Base-by-base conservation (phyloP, 2,888 invertebrate species). In the Agrochola lota region DNA sequence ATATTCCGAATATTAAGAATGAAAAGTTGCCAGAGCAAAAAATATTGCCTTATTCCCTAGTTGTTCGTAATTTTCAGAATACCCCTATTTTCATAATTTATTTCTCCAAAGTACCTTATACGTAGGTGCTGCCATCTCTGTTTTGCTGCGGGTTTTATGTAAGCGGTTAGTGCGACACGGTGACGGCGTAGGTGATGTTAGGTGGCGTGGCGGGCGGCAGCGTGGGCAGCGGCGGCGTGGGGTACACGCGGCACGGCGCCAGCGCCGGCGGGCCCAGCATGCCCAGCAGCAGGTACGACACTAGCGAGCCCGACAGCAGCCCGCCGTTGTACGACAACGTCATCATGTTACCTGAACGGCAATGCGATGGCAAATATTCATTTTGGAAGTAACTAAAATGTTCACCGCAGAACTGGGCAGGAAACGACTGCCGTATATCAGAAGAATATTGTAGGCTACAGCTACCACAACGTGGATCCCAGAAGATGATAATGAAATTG, bases 251-350 rank as follows among this genome's bases (percentile, higher is more conserved):
- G 87, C 97, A 97, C 0, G 97, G 97, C 69, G 95, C 93, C 7
- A 90, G 89, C 2, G 97, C 92, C 63, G 97, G 97, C 0, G 97
- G 95, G 0, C 97, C 97, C 70, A 97, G 90, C 97, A 97, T 97
- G 83, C 97, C 95, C 89, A 98, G 97, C 82, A 99, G 96, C 35
- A 98, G 96, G 91, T 99, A 99, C 0, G 99, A 99, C 73, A 98
- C 97, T 30, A 98, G 94, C 0, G 99, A 98, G 2, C 99, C 99
- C 0, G 98, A 97, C 0, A 99, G 98, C 71, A 99, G 96, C 0
- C 99, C 99, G 60, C 98, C 97, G 93, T 98, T 99, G 95, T 99
- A 99, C 0, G 99, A 98, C 4, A 99, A 93, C 0, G 99, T 99
- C 99, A 99, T 99, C 94, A 99, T 98, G 92, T 99, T 99, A 69